These are phyloP conservation scores for Hephaestus fuliginosus DNA, from an alignment of 2,797 vertebrate species.

Conservation along the genomic window DNA sequence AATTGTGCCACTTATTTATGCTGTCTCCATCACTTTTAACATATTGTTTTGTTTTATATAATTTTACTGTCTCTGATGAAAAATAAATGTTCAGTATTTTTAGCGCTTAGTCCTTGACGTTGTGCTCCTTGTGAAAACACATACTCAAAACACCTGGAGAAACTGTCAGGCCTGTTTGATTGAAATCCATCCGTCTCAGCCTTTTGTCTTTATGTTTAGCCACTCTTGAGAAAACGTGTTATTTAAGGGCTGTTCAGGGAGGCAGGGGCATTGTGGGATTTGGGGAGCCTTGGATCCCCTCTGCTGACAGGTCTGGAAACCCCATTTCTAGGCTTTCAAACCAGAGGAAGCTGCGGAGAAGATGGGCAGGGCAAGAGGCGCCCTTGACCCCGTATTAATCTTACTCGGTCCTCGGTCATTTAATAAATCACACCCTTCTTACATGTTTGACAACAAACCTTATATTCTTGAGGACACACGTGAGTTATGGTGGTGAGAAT, in stretches of 20 bases:
- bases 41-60: constrained; percentile 26
- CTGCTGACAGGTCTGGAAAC: constrained; percentile 72
- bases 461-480: constrained; percentile 12
- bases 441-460: constrained; percentile 47
- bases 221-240: constrained; percentile 60
- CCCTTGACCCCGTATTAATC: constrained; percentile 41
- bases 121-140: constrained; percentile 22
- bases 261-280: constrained; percentile 51
- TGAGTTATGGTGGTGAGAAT: constrained; percentile 29
- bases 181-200: constrained; percentile 40
- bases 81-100: constrained; percentile 43
- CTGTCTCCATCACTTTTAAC: not conserved
- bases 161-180: constrained; percentile 38
- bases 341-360: constrained; percentile 27
- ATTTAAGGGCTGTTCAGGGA: constrained; percentile 59
- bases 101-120: constrained; percentile 13
- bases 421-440: constrained; percentile 59
- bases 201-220: constrained; percentile 52
- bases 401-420: constrained; percentile 37
- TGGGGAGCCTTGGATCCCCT: constrained; percentile 33
- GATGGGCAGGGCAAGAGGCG: constrained; percentile 13
- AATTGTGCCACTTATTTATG: constrained; percentile 18
- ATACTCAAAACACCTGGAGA: constrained; percentile 64
- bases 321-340: constrained; percentile 52
- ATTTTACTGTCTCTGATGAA: constrained; percentile 10